Conservation (phyloP, 2,888 invertebrate genomes). For the Parascotia fuliginaria region DNA sequence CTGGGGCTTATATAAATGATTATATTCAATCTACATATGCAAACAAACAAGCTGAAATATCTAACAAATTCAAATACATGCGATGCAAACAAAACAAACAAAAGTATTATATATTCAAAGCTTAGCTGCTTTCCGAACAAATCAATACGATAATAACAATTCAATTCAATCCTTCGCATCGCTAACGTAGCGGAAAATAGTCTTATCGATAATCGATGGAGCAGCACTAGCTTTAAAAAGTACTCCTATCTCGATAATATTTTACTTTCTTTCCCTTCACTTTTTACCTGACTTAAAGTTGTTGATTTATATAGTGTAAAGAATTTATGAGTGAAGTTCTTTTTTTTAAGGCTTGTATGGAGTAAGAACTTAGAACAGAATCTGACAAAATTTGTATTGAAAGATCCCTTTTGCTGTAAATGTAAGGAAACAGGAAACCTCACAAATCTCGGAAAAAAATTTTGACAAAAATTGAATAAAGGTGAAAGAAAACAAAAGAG, state of each 20-base stretch:
- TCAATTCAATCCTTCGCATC: constrained; percentile 48
- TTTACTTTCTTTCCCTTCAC: constrained; percentile 37
- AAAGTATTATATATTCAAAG: constrained; percentile 34
- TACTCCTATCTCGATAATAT: constrained; percentile 39
- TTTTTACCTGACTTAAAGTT: constrained; percentile 39
- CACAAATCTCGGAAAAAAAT: too few species aligned
- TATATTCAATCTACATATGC: not conserved
- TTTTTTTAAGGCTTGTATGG: constrained; percentile 23
- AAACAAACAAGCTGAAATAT: constrained; percentile 1
- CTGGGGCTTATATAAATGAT: not conserved
- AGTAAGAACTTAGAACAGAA: too few species aligned
- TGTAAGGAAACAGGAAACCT: too few species aligned
- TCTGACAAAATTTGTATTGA: not conserved
- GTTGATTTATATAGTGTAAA: constrained; percentile 35
- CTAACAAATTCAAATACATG: constrained; percentile 6
- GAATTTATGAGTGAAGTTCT: constrained; percentile 26
- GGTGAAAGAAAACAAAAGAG: too few species aligned
- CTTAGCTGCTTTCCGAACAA: constrained; percentile 45
- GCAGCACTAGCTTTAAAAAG: constrained; percentile 42
- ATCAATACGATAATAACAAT: constrained; percentile 56
- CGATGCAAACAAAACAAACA: constrained; percentile 22
- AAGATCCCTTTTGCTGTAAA: too few species aligned
- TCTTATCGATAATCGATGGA: constrained; percentile 53
- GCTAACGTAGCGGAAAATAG: constrained; percentile 50
- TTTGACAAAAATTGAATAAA: too few species aligned